Conservation (phyloP, 1,140 invertebrate species). For the Melipona quadrifasciata region DNA sequence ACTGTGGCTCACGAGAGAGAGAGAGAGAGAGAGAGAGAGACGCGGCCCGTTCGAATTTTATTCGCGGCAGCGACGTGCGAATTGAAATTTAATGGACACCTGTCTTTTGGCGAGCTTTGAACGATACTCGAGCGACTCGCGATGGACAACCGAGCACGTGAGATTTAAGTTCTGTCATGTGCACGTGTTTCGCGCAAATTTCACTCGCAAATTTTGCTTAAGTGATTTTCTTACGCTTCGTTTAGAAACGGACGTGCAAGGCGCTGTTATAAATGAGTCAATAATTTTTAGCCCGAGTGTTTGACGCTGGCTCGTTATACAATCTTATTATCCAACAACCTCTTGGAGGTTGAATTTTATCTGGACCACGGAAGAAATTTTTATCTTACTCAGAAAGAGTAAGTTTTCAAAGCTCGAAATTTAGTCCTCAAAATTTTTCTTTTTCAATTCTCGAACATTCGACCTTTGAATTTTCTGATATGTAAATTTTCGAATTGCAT, state of each 20-base stretch:
- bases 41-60: constrained; percentile 28
- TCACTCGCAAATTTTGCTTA: constrained; percentile 4
- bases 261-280: too few species aligned
- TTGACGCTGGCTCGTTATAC: background rate
- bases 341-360: background rate
- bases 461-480: too few species aligned
- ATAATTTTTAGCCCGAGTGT: background rate
- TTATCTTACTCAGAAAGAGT: too few species aligned
- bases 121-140: background rate
- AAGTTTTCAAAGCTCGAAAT: too few species aligned
- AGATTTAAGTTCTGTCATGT: background rate
- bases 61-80: constrained; percentile 5
- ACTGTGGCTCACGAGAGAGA: background rate
- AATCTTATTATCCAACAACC: background rate
- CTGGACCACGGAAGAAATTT: background rate
- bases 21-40: background rate
- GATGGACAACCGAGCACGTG: background rate
- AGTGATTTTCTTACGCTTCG: background rate
- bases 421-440: too few species aligned
- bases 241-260: constrained; percentile 11
- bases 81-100: constrained; percentile 31
- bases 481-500: too few species aligned
- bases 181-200: background rate
- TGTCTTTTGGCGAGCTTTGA: background rate
- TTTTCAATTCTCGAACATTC: too few species aligned